Evolutionary conservation across 1,140 invertebrate species (phyloP).

Genomic region (Atta colombica): DNA sequence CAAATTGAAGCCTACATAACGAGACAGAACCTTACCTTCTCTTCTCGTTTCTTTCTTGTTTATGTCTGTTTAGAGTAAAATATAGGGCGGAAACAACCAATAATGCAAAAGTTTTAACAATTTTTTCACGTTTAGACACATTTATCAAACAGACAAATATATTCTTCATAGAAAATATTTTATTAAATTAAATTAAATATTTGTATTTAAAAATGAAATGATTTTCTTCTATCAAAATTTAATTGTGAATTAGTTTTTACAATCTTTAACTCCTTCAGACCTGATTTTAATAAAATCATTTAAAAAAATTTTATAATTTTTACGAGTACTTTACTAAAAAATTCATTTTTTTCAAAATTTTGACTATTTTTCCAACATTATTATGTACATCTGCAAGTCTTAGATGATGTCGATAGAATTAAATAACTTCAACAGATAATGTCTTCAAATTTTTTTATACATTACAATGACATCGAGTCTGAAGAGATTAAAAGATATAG

Average conservation of each 20-base stretch:
- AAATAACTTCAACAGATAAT: no score
- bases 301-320: no score
- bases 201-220: not conserved
- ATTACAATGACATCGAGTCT: no score
- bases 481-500: no score
- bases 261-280: not conserved
- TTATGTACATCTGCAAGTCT: no score
- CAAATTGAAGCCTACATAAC: conserved; percentile 52
- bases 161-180: not conserved
- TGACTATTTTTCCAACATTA: no score
- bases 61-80: not conserved
- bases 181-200: not conserved
- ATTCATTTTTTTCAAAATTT: no score
- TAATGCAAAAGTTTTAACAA: not conserved
- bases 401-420: no score
- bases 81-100: not conserved
- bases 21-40: conserved; percentile 23
- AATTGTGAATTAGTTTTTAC: not conserved
- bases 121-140: not conserved
- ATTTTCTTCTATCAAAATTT: not conserved
- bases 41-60: conserved; percentile 3
- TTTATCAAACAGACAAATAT: not conserved
- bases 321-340: no score
- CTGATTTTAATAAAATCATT: no score
- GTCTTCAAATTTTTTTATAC: no score